phyloP scores from a whole-genome alignment of 2,888 invertebrate genomes.

The Hypomecis punctinalis region DNA sequence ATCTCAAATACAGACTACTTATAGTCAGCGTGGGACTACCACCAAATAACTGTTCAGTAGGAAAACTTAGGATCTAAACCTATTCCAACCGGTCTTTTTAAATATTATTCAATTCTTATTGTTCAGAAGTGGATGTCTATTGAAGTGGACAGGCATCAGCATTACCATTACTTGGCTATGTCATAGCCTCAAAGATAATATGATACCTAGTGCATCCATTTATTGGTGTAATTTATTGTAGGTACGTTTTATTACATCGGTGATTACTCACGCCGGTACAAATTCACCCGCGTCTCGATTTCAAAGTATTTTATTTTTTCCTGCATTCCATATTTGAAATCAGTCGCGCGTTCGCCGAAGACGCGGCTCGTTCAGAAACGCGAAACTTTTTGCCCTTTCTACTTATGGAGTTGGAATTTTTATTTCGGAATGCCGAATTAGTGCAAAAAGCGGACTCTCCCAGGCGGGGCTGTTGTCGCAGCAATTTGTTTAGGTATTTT shows the following conservation, averaged over 20 bases:
- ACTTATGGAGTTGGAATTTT: constrained; percentile 81
- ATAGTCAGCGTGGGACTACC: no score
- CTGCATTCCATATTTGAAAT: constrained; percentile 58
- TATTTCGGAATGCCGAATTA: constrained; percentile 85
- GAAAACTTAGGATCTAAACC: no score
- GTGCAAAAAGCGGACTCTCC: constrained; percentile 81
- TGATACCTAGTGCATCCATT: neutral
- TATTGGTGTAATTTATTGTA: constrained; percentile 3
- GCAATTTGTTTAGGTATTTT: constrained; percentile 84
- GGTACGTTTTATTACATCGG: constrained; percentile 33
- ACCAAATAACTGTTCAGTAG: no score
- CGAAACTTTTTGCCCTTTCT: constrained; percentile 52
- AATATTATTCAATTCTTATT: no score
- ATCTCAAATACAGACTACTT: no score
- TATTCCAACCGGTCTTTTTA: no score
- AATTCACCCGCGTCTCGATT: constrained; percentile 59
- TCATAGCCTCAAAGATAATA: no score
- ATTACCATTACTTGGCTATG: no score
- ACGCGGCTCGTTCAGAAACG: constrained; percentile 55
- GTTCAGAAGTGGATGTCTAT: no score
- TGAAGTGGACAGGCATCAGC: no score
- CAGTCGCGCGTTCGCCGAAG: constrained; percentile 66
- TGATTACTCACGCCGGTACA: constrained; percentile 42
- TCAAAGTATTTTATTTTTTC: constrained; percentile 59
- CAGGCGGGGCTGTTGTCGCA: constrained; percentile 57